A percentile compares a stretch with the other conserved stretches of the same genome.
phyloP scores from a whole-genome alignment of 2,797 vertebrate genomes.

The Dendrocincla tyrannina region DNA sequence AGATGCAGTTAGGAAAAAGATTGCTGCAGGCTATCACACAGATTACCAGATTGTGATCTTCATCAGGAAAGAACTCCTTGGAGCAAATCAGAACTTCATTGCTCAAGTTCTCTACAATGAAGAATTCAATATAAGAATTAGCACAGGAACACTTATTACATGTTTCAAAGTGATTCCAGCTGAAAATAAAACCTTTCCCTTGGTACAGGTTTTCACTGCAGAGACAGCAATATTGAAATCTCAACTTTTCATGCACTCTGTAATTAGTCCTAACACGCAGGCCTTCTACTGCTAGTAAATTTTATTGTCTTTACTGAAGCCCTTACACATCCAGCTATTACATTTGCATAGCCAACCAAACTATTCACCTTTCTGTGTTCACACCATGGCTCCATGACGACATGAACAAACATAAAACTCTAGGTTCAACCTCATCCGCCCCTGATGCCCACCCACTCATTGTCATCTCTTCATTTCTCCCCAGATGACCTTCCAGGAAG shows the following conservation, averaged over 20 bases:
- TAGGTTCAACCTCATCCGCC: neutral
- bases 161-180: neutral
- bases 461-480: neutral
- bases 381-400: neutral
- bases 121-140: conserved; percentile 64
- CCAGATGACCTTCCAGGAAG: neutral
- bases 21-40: conserved; percentile 51
- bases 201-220: neutral
- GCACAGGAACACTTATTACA: neutral
- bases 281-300: neutral
- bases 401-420: rapidly evolving
- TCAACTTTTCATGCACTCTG: neutral
- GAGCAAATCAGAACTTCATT: conserved; percentile 41
- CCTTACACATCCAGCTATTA: neutral
- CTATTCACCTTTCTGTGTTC: neutral
- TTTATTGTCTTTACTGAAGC: neutral
- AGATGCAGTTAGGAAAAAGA: conserved; percentile 32
- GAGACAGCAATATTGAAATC: neutral
- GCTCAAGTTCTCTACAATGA: conserved; percentile 66
- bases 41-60: conserved; percentile 63
- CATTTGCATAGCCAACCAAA: neutral
- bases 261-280: neutral
- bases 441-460: neutral
- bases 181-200: neutral
- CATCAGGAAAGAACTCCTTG: conserved; percentile 38